A percentile compares a stretch with the other conserved stretches of the same genome.
Evolutionary conservation across 2,797 vertebrate genomes (phyloP).

Genomic region (Chiloscyllium punctatum): DNA sequence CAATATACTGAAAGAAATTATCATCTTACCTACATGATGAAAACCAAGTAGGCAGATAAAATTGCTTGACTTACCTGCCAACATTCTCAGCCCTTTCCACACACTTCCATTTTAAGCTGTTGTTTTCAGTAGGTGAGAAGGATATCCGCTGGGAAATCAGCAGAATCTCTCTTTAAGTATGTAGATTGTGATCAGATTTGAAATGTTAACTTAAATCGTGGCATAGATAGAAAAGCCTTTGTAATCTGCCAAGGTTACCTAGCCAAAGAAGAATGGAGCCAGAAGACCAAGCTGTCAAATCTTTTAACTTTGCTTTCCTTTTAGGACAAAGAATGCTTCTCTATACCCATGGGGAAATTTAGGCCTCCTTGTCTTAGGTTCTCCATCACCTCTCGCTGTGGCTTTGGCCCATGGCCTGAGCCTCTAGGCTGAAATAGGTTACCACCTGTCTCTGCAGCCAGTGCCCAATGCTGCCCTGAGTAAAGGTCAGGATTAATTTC

Average conservation of each 20-base stretch:
- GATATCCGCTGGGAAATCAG: not conserved
- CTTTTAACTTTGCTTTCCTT: not conserved
- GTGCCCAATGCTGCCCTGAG: not conserved
- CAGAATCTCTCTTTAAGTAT: not conserved
- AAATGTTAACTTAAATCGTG: not conserved
- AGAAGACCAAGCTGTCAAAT: not conserved
- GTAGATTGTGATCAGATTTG: not conserved
- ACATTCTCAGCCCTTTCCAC: not conserved
- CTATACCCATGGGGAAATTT: not conserved
- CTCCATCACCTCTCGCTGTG: not conserved
- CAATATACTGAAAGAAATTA: not conserved
- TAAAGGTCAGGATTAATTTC: not conserved
- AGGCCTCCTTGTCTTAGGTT: not conserved
- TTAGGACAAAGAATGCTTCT: not conserved
- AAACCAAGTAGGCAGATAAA: not conserved
- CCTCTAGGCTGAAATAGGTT: not conserved
- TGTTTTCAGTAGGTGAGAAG: not conserved
- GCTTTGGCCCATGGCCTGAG: not conserved
- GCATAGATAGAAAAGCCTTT: not conserved
- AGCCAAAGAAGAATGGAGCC: not conserved
- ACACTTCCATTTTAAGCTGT: not conserved
- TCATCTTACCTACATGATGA: not conserved
- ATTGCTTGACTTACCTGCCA: not conserved
- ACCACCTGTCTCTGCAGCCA: not conserved
- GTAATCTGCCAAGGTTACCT: not conserved